Conservation (phyloP, 2,113 vertebrate species). For the Corythornis vintsioides region DNA sequence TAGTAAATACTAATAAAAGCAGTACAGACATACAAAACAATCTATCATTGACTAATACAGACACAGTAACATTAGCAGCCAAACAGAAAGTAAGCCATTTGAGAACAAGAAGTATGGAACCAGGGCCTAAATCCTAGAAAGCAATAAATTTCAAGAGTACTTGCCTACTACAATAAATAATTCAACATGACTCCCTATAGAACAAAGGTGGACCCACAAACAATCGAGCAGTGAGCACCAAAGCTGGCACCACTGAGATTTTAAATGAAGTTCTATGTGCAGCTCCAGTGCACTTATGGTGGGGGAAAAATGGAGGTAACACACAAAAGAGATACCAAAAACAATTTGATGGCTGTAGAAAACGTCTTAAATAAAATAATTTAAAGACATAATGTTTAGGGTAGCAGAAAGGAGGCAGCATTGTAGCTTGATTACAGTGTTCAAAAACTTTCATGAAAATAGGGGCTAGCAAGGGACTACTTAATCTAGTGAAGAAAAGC, state of each 20-base stretch:
- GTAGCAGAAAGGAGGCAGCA: not conserved
- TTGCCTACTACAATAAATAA: not conserved
- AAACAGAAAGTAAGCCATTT: not conserved
- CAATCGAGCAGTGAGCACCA: not conserved
- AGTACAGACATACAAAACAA: not conserved
- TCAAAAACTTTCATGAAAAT: not conserved
- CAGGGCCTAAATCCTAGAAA: not conserved
- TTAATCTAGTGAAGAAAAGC: not conserved
- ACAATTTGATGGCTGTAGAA: not conserved
- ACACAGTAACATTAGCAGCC: not conserved
- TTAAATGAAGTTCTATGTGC: not conserved
- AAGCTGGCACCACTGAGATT: not conserved
- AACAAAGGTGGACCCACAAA: not conserved
- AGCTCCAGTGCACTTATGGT: not conserved
- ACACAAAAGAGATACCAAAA: not conserved
- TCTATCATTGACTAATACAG: not conserved
- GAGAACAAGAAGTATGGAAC: not conserved
- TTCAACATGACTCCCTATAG: not conserved
- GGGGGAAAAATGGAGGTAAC: not conserved
- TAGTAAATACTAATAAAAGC: not conserved
- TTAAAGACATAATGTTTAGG: not conserved
- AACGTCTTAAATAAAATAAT: not conserved
- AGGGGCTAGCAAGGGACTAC: not conserved
- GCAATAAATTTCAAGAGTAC: not conserved
- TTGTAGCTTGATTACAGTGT: not conserved